These are phyloP conservation scores for Labeo rohita DNA, from an alignment of 2,113 vertebrate species.

Conservation along the genomic window DNA sequence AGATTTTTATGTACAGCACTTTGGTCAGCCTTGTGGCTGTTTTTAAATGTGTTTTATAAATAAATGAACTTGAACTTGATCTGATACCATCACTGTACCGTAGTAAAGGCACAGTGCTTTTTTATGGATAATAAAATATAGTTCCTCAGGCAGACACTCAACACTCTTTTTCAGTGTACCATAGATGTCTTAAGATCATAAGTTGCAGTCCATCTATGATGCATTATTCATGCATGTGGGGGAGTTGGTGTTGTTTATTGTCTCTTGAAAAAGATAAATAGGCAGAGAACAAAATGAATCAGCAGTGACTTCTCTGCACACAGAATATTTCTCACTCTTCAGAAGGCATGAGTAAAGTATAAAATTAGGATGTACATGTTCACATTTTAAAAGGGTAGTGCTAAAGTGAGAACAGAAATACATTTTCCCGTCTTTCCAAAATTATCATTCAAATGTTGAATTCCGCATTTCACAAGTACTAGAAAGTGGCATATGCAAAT, in stretches of 20 bases:
- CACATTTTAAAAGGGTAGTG: background rate
- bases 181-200: background rate
- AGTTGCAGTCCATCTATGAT: slow-evolving; percentile 4
- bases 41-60: too few species aligned
- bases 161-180: background rate
- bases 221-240: slow-evolving; percentile 11
- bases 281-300: slow-evolving; percentile 1
- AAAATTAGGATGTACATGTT: background rate
- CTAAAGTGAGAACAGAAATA: background rate
- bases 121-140: background rate
- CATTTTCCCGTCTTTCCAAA: background rate
- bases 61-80: too few species aligned
- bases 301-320: background rate
- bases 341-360: background rate
- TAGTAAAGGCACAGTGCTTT: background rate
- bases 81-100: background rate
- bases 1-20: too few species aligned
- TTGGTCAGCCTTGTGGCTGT: too few species aligned
- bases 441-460: background rate
- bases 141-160: slow-evolving; percentile 12
- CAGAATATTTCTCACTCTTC: background rate
- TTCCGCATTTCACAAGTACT: background rate
- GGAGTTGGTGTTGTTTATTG: background rate
- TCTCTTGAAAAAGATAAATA: slow-evolving; percentile 1
- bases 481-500: background rate